Evolutionary conservation across 1,140 invertebrate species (phyloP).

Genomic region (Alviniconcha marisindica): DNA sequence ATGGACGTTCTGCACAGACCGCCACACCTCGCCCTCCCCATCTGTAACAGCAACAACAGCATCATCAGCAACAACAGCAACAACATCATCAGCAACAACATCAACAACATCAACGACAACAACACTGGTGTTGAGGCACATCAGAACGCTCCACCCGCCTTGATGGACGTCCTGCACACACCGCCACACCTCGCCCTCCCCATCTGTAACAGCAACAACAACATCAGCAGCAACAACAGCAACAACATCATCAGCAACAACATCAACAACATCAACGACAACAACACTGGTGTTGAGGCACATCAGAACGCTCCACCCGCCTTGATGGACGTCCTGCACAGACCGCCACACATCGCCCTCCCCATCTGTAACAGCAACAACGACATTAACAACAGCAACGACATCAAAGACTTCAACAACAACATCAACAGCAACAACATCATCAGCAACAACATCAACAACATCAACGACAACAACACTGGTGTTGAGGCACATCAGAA

Average conservation of each 20-base stretch:
- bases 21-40: background rate
- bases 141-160: constrained; percentile 19
- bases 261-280: no score
- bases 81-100: no score
- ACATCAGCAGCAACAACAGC: no score
- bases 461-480: background rate
- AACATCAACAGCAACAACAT: background rate
- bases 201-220: background rate
- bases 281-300: constrained; percentile 34
- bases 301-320: constrained; percentile 29
- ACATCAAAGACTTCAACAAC: background rate
- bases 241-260: no score
- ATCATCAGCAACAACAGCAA: no score
- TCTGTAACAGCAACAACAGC: background rate
- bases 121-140: constrained; percentile 28
- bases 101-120: no score
- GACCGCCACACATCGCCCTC: background rate
- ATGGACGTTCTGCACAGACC: background rate
- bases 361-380: background rate
- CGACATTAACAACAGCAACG: background rate
- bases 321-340: background rate
- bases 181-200: background rate
- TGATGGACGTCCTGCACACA: background rate
- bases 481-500: constrained; percentile 29
- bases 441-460: no score